Base-by-base conservation (phyloP, 2,888 invertebrate species). In the Tiliacea aurago region DNA sequence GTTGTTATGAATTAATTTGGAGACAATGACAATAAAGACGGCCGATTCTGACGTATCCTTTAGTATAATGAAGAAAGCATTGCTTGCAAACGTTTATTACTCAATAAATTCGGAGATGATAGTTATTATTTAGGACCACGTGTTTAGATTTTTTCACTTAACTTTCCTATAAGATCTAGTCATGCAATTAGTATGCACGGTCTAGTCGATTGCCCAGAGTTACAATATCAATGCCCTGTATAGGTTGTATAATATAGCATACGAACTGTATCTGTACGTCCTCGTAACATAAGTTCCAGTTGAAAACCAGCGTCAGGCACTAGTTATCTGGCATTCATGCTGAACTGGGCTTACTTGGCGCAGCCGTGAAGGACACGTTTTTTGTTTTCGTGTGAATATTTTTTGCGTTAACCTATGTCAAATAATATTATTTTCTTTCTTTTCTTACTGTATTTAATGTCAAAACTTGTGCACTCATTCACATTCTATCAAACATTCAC, bases 401-500 rank as follows among this genome's bases (percentile, higher is more conserved):
- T 13, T 23, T 2, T 23, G 28, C 28, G 2, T 28, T 23, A 53
- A 15, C 28, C 9, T 28, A 15, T 15, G 55, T 28, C 23, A 51
- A 51, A n/a, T 51, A 51, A n/a, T 4, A 1, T 10, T 53, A n/a
- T 15, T 49, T 51, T n/a, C 1, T n/a, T n/a, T 51, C n/a, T 51
- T n/a, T 55, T 28, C 15, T 28, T 28, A 28, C 18, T 63, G 20
- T 51, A 33, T 15, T 33, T 49, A 51, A 49, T 15, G 5, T 15
- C 15, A 28, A 63, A 63, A 64, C 33, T 5, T 33, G 7, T 64
- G 10, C n/a, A 33, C 20, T 23, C 18, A 37, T 23, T 49, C 69
- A 45, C 18, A 45, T 67, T 18, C n/a, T 11, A 70, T 70, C 11
- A n/a, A 11, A 70, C 11, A 71, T 73, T 56, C 47, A n/a, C 23